Conservation (phyloP, 2,113 vertebrate genomes). For the Cryptoleucopteryx plumbea region DNA sequence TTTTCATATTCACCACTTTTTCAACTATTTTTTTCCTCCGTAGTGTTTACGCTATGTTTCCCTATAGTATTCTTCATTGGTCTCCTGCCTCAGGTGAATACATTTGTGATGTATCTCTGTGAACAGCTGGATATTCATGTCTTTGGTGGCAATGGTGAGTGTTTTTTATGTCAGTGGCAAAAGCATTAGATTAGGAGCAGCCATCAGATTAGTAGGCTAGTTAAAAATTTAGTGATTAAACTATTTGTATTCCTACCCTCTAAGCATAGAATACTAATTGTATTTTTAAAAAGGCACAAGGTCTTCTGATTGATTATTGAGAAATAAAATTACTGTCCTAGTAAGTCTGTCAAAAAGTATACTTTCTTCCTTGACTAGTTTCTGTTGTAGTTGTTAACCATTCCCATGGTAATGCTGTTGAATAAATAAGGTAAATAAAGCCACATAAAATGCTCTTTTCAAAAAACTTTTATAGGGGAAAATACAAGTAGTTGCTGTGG, state of each 20-base stretch:
- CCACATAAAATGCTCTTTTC: not conserved
- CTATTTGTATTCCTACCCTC: not conserved
- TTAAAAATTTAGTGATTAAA: not conserved
- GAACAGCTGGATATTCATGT: conserved; percentile 98
- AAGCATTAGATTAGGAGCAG: not conserved
- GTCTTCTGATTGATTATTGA: not conserved
- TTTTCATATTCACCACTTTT: not conserved
- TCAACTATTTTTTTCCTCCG: not conserved
- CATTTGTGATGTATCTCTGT: conserved; percentile 97
- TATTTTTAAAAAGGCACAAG: not conserved
- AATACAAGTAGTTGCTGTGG: not conserved
- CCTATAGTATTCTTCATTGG: conserved; percentile 96
- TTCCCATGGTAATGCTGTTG: not conserved
- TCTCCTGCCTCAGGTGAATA: conserved; percentile 98
- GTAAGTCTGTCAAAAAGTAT: not conserved
- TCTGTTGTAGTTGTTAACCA: not conserved
- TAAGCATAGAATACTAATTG: not conserved
- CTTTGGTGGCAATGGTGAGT: conserved; percentile 97
- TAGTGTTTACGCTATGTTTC: conserved; percentile 97
- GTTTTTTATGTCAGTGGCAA: not conserved
- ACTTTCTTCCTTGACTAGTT: not conserved
- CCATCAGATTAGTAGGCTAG: not conserved
- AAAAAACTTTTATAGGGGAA: not conserved
- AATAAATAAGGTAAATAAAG: not conserved
- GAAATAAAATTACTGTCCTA: not conserved